Evolutionary conservation across 2,888 invertebrate genomes (phyloP), one percentile per base, ranked within the genome.

Genomic region (Troides aeacus): DNA sequence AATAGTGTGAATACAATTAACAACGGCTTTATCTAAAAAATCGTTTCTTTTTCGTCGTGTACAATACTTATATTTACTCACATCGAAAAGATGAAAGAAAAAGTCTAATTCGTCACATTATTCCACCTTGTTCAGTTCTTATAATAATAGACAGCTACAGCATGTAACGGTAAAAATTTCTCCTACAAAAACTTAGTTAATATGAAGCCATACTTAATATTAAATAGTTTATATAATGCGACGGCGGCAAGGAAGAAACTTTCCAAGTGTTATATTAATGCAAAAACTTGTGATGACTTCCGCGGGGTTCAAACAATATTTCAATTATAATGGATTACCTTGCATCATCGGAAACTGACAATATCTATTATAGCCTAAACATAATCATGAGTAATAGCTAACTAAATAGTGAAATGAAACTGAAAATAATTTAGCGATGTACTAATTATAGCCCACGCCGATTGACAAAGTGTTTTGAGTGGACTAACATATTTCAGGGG

Each of bases 241-340:
- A 53, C 53, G 53, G 5, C 53, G 53, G 8, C n/a, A 53, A n/a
- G 53, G 53, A 53, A 53, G 53, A n/a, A 18, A 53, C n/a, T n/a
- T 53, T 53, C n/a, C 53, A 53, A n/a, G 53, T 53, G 53, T 65
- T 58, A 24, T 59, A 65, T 65, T 65, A 65, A 65, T 59, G 57
- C 39, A 57, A 64, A 58, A 64, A 65, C 24, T 23, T 65, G 58
- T 64, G 59, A 65, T 65, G 46, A 65, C 59, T 59, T 65, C 58
- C 59, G 65, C 46, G 57, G 46, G 39, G 3, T 18, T n/a, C 18
- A 42, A 50, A 65, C 46, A 58, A 65, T 65, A 46, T 65, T 65
- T 39, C 46, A 59, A 65, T 59, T 59, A 46, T 59, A 30, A 58
- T 58, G 42, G 46, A 59, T 21, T 46, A 23, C 42, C 23, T 56